Base-by-base conservation (phyloP, 1,140 invertebrate genomes). In the Xylocopa sonorina region DNA sequence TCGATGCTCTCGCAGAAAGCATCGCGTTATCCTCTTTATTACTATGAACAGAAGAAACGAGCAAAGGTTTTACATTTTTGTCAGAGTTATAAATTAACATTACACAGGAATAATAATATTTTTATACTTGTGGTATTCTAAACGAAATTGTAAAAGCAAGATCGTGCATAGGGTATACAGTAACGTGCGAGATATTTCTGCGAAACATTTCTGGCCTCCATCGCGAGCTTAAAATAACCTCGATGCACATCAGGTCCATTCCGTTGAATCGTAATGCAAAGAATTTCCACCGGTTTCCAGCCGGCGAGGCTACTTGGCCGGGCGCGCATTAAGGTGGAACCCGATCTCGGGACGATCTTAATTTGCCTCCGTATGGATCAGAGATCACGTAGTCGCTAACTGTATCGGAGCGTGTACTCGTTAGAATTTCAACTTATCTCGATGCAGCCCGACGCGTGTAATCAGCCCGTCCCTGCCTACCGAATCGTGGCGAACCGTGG, bases 341-440 rank as follows among this genome's bases (percentile, higher is more conserved):
- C 27, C n/a, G 51, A 76, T 76, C 74, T 48, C 63, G 29, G n/a
- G 63, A 48, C 74, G 41, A 76, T 76, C 74, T 76, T 76, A 76
- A 76, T 76, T 76, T 68, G 74, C 74, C 74, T 76, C 63, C 51
- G 63, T 38, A 34, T 46, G 74, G 74, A 76, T 57, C 74, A 24
- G 32, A 64, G 51, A 76, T 68, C 50, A 46, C 18, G 41, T 21
- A 29, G 24, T 57, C 74, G 62, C 27, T 68, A 76, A 76, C 74
- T 53, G 74, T 68, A 68, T 68, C 51, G 63, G 3, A 3, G 7
- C 74, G 5, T 41, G 63, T 34, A 29, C 74, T 76, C 74, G 74
- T 76, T 76, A 48, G 51, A 68, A 57, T 57, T 48, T 24, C n/a
- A 21, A 16, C 64, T 64, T 76, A 76, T 76, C 74, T 46, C 63